Evolutionary conservation across 2,113 vertebrate genomes (phyloP), one percentile per base, ranked within the genome.

Genomic region (Ceyx margarethae): DNA sequence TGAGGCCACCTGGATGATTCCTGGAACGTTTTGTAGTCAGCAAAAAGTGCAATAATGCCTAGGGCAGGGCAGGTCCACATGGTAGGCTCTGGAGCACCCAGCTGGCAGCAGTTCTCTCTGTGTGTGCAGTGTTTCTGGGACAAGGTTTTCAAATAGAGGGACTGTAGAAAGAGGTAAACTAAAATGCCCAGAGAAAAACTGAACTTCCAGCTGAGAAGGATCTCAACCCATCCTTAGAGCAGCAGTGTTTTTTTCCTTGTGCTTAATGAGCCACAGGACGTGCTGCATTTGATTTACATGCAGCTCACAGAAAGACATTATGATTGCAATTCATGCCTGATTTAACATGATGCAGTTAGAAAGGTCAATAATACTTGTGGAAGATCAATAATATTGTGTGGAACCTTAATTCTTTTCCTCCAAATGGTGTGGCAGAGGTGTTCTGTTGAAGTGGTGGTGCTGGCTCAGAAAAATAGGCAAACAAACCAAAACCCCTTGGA

Each of bases 41-140:
- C 2, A 0, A 45, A 81, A 37, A 0, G 1, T 40, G 15, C 31
- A 60, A 1, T 35, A 42, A 29, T 3, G 40, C 53, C 28, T 43
- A 50, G 58, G 51, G 73, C 19, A 4, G 37, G 15, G 40, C 21
- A 11, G 15, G 40, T 76, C 53, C 51, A 0, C 0, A 0, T 62
- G 45, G 65, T 31, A 64, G 29, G 71, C 66, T 58, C 68, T 50
- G 46, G 74, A 91, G 78, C 13, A 3, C 69, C 60, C 68, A 89
- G 81, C 69, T 89, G 90, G 87, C 90, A 87, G 78, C 77, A n/a
- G 56, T 82, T 83, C 33, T 64, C 16, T 71, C 42, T 3, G 11
- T 4, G 1, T 29, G 42, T 48, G 61, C 90, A 81, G 56, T 53
- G 56, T 9, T 86, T 86, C 69, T 91, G 72, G 88, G 61, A 58